phyloP scores from a whole-genome alignment of 2,888 invertebrate genomes.

The Cataglyphis livida region DNA sequence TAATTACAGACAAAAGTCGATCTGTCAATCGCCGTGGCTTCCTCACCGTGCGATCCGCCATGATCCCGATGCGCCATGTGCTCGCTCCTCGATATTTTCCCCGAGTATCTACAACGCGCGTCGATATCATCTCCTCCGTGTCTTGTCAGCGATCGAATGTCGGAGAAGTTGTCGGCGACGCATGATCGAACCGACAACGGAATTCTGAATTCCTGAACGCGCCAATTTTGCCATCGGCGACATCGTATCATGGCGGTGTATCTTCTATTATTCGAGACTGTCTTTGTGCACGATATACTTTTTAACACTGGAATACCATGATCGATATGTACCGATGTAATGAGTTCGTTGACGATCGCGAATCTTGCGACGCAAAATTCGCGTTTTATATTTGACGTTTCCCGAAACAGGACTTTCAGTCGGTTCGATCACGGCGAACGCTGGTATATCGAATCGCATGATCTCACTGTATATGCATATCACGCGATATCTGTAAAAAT shows the following conservation, averaged over 20 bases:
- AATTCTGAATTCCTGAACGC: neutral
- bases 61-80: conserved; percentile 83
- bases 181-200: neutral
- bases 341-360: neutral
- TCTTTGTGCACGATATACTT: conserved; percentile 56
- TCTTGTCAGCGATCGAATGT: neutral
- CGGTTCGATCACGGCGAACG: neutral
- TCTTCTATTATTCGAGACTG: conserved; percentile 65
- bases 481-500: neutral
- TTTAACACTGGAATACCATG: neutral
- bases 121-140: neutral
- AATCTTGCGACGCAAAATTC: neutral
- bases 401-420: neutral
- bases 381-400: neutral
- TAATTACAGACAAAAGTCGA: conserved; percentile 63
- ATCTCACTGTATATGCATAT: neutral
- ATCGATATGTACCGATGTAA: neutral
- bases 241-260: conserved; percentile 82
- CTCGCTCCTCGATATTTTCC: conserved; percentile 68
- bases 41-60: conserved; percentile 81
- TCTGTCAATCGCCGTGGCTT: conserved; percentile 82
- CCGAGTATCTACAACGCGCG: neutral
- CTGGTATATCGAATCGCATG: neutral
- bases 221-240: conserved; percentile 63
- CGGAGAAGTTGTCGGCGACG: neutral